These are phyloP conservation scores for Sebastes hubbsi DNA, from an alignment of 2,797 vertebrate species.

Conservation along the genomic window DNA sequence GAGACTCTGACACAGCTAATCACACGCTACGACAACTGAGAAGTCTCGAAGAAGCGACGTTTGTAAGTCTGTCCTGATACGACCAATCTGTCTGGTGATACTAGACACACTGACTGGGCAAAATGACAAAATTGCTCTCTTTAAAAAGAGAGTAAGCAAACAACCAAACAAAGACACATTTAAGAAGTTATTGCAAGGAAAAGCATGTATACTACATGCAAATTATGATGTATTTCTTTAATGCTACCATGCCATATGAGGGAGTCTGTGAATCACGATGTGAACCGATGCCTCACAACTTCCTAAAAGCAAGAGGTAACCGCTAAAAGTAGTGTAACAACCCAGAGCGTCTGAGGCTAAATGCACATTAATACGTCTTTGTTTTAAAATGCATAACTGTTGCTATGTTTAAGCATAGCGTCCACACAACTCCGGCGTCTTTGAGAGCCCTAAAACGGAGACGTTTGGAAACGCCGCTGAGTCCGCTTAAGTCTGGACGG, in stretches of 20 bases:
- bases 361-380: too few species aligned
- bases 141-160: neutral
- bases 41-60: conserved; percentile 28
- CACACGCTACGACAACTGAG: conserved; percentile 38
- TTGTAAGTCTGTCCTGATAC: conserved; percentile 17
- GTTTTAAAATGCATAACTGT: too few species aligned
- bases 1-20: conserved; percentile 63
- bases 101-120: neutral
- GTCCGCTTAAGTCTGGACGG: too few species aligned
- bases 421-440: too few species aligned
- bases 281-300: neutral
- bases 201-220: too few species aligned
- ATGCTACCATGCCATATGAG: neutral
- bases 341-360: too few species aligned
- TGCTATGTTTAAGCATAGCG: too few species aligned
- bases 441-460: too few species aligned
- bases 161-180: too few species aligned
- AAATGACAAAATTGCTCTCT: neutral
- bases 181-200: too few species aligned
- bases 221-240: neutral
- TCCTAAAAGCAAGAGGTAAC: neutral
- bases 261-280: neutral
- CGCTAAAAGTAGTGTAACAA: neutral
- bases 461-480: too few species aligned
- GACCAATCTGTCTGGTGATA: conserved; percentile 9